A percentile compares a stretch with the other conserved stretches of the same genome.
phyloP scores from a whole-genome alignment of 2,888 invertebrate species.

The Ophion ellenae region DNA sequence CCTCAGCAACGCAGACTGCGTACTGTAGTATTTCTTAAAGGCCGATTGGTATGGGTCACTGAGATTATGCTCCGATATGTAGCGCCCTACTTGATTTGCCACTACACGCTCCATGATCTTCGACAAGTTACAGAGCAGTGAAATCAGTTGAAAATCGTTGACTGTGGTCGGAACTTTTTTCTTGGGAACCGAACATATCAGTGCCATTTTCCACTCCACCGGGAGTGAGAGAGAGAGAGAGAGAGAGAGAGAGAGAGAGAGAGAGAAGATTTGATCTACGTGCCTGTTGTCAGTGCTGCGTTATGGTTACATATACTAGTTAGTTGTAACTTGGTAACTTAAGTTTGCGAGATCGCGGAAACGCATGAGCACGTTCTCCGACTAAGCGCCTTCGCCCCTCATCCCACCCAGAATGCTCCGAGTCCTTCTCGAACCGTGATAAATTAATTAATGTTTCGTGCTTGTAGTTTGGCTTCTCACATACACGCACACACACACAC shows the following conservation, averaged over 20 bases:
- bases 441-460: conserved; percentile 63
- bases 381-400: background rate
- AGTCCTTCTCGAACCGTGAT: conserved; percentile 56
- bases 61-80: too few relatives aligned
- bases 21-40: too few relatives aligned
- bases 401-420: conserved; percentile 1
- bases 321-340: background rate
- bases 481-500: background rate
- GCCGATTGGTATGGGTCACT: too few relatives aligned
- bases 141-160: too few relatives aligned
- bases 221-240: too few relatives aligned
- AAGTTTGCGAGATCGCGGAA: conserved; percentile 30
- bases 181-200: too few relatives aligned
- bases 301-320: conserved; percentile 28
- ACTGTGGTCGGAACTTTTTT: too few relatives aligned
- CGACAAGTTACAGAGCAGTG: too few relatives aligned
- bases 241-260: background rate
- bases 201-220: too few relatives aligned
- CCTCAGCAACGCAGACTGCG: too few relatives aligned
- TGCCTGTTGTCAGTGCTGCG: conserved; percentile 18
- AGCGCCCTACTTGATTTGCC: too few relatives aligned
- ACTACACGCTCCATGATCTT: too few relatives aligned
- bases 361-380: conserved; percentile 33
- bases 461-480: conserved; percentile 25
- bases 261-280: background rate